Conservation (phyloP, 1,140 invertebrate species). For the Orchesella cincta region DNA sequence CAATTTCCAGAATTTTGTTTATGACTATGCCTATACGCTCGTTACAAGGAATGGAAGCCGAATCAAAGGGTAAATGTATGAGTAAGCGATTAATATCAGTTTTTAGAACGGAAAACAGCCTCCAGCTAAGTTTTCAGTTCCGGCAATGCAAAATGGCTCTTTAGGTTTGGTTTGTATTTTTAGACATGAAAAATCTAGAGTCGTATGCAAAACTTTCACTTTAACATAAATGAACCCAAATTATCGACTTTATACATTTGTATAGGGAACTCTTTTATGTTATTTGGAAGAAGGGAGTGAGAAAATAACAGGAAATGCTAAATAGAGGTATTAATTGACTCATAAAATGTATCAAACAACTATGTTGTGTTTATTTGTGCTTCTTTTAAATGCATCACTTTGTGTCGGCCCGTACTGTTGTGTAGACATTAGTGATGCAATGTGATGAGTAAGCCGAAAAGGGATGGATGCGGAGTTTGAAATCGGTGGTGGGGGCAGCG, state of each 20-base stretch:
- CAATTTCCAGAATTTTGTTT: slow-evolving; percentile 14
- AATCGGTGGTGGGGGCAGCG: neutral
- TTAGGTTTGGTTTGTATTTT: neutral
- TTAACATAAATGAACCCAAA: too few relatives aligned
- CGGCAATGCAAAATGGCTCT: neutral
- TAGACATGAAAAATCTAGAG: neutral
- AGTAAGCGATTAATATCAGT: neutral
- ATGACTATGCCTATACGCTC: too few relatives aligned
- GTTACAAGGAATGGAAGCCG: too few relatives aligned
- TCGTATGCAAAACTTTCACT: too few relatives aligned
- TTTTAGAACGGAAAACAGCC: neutral
- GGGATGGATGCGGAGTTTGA: neutral
- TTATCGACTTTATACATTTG: neutral
- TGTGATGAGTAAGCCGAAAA: neutral
- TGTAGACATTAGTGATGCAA: neutral
- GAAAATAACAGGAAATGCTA: too few relatives aligned
- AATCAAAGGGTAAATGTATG: too few relatives aligned
- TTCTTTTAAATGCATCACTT: neutral
- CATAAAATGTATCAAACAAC: neutral
- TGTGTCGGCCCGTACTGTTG: neutral
- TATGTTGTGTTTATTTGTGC: neutral
- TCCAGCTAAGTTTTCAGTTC: neutral
- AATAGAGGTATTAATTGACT: neutral
- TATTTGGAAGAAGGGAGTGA: neutral
- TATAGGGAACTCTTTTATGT: neutral